These are phyloP conservation scores for Dryobates pubescens DNA, from an alignment of 2,797 vertebrate genomes.

Conservation along the genomic window DNA sequence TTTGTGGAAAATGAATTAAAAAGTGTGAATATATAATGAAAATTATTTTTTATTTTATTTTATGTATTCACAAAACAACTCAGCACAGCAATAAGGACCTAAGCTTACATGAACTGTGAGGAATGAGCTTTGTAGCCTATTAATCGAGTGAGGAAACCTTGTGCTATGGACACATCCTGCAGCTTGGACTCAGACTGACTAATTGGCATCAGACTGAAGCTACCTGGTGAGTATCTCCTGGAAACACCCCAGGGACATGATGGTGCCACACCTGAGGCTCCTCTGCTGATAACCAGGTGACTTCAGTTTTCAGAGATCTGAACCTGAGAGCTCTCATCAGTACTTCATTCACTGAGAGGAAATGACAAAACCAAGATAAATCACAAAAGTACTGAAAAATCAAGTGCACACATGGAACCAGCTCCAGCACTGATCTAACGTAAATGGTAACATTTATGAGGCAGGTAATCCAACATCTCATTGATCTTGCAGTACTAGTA, in stretches of 20 bases:
- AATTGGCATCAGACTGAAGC: not conserved
- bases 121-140: not conserved
- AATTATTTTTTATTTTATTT: not conserved
- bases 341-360: not conserved
- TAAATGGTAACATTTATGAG: slow-evolving; percentile 15
- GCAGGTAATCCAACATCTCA: slow-evolving; percentile 15
- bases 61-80: not conserved
- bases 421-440: slow-evolving; percentile 12
- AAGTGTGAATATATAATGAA: not conserved
- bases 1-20: slow-evolving; percentile 45
- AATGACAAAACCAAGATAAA: not conserved
- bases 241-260: not conserved
- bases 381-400: not conserved
- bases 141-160: not conserved
- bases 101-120: not conserved
- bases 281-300: not conserved
- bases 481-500: slow-evolving; percentile 24
- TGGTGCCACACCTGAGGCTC: not conserved
- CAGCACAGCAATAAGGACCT: not conserved
- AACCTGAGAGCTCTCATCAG: not conserved
- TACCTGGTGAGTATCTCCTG: not conserved
- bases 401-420: not conserved
- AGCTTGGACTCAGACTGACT: not conserved
- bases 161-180: not conserved
- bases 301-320: not conserved